Conservation (phyloP, 2,888 invertebrate species). For the Thymelicus acteon region DNA sequence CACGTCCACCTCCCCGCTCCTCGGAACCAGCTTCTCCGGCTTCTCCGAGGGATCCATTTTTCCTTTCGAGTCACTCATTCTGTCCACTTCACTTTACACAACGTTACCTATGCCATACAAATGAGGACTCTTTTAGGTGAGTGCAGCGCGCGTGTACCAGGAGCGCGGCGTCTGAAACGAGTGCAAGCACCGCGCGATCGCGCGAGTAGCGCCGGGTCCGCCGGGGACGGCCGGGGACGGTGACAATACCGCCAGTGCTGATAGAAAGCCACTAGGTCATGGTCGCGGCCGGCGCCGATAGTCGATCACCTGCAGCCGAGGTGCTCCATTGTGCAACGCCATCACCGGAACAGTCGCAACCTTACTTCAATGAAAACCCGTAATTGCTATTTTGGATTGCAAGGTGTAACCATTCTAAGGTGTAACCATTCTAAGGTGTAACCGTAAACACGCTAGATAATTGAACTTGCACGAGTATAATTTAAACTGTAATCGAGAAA, state of each 20-base stretch:
- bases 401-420: constrained; percentile 16
- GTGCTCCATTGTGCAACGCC: constrained; percentile 13
- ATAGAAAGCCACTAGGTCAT: constrained; percentile 44
- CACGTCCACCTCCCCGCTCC: constrained; percentile 53
- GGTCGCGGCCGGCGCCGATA: constrained; percentile 39
- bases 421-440: too few relatives aligned
- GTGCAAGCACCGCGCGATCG: not conserved
- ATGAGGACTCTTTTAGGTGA: not conserved
- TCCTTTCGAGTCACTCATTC: constrained; percentile 30
- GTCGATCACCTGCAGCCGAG: constrained; percentile 21
- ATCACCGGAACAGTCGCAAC: constrained; percentile 17
- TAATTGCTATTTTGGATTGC: constrained; percentile 30
- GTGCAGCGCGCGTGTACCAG: constrained; percentile 13
- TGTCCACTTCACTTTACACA: not conserved
- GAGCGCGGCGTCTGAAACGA: not conserved
- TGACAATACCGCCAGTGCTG: constrained; percentile 9
- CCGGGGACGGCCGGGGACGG: not conserved
- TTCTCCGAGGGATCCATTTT: constrained; percentile 9
- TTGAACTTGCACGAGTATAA: not conserved
- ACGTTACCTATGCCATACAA: not conserved
- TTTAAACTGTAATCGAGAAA: not conserved
- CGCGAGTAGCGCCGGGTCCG: not conserved
- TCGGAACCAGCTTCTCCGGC: not conserved
- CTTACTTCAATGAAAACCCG: constrained; percentile 18
- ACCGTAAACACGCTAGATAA: not conserved